Conservation (phyloP, 2,797 vertebrate species). For the Lacerta agilis region DNA sequence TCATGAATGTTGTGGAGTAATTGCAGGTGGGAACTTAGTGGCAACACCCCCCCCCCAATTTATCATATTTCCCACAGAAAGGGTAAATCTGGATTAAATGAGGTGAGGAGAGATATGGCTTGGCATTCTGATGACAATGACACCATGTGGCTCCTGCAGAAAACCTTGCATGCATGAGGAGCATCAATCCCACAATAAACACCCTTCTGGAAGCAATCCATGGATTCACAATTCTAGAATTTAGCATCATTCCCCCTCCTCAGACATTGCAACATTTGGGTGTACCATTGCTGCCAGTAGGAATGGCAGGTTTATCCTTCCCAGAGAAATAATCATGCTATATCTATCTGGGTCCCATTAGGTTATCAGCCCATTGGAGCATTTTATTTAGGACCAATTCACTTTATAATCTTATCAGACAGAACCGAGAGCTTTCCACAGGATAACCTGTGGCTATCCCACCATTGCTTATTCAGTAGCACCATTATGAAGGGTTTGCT, state of each 20-base stretch:
- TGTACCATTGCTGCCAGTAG: background rate
- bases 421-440: background rate
- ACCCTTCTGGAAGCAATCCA: too few species aligned
- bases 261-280: background rate
- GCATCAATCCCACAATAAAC: too few species aligned
- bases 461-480: background rate
- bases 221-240: background rate
- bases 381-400: background rate
- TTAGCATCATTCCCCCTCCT: background rate
- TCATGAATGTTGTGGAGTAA: too few species aligned
- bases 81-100: too few species aligned
- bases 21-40: too few species aligned
- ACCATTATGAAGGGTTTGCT: background rate
- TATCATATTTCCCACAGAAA: too few species aligned
- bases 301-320: background rate
- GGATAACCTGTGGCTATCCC: background rate
- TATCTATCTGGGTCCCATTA: constrained; percentile 4
- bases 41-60: too few species aligned
- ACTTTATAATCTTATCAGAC: background rate
- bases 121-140: too few species aligned
- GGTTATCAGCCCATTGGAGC: background rate
- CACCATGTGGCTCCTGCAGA: too few species aligned
- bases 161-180: too few species aligned
- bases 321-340: background rate
- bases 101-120: too few species aligned